phyloP scores from a whole-genome alignment of 1,140 invertebrate species.

The Batillaria attramentaria region DNA sequence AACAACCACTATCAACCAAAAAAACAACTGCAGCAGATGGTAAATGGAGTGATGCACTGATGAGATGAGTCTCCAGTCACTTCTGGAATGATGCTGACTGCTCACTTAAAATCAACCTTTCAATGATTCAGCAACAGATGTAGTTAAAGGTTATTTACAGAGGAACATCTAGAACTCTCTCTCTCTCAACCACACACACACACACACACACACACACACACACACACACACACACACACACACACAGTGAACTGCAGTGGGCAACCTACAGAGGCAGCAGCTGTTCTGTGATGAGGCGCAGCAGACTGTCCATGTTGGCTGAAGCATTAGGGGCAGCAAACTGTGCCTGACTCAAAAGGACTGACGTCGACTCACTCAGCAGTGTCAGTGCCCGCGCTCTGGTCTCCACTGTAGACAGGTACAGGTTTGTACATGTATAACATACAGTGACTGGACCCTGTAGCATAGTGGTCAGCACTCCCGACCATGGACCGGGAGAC shows the following conservation, averaged over 20 bases:
- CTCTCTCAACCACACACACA: neutral
- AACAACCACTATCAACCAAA: too few species aligned
- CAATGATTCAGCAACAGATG: too few species aligned
- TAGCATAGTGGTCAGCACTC: too few species aligned
- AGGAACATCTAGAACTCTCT: neutral
- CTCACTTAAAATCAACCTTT: too few species aligned
- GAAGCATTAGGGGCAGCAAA: slow-evolving; percentile 43
- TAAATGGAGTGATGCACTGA: too few species aligned
- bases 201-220: slow-evolving; percentile 3
- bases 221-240: neutral
- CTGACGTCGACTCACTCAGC: slow-evolving; percentile 66
- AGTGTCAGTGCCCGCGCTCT: slow-evolving; percentile 61
- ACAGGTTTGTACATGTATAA: neutral
- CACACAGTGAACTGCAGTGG: neutral
- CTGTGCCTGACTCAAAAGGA: slow-evolving; percentile 64
- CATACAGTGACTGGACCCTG: neutral
- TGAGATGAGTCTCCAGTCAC: too few species aligned
- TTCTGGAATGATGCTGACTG: too few species aligned
- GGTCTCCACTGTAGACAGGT: slow-evolving; percentile 60
- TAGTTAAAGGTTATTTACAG: too few species aligned
- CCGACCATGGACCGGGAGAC: too few species aligned
- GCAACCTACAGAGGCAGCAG: slow-evolving; percentile 69
- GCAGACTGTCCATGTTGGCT: slow-evolving; percentile 55
- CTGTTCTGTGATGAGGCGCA: slow-evolving; percentile 59
- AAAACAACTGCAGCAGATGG: too few species aligned